Evolutionary conservation across 2,888 invertebrate species (phyloP).

Genomic region (Hecatera dysodea): DNA sequence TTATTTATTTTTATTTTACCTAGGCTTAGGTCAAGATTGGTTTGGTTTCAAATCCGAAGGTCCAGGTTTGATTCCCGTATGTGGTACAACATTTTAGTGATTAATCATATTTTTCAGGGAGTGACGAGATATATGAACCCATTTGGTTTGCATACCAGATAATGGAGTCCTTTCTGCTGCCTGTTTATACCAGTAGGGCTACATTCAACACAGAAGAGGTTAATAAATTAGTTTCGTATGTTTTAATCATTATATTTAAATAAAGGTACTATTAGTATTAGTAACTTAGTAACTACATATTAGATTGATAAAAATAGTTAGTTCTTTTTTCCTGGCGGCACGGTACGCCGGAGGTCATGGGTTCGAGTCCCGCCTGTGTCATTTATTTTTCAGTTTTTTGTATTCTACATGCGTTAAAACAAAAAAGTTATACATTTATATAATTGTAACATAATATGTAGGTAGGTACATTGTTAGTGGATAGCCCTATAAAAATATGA

Average conservation of each 20-base stretch:
- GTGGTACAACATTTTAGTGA: too few relatives aligned
- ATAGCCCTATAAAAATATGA: slow-evolving; percentile 47
- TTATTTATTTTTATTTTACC: too few relatives aligned
- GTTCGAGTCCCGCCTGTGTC: slow-evolving; percentile 40
- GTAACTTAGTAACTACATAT: slow-evolving; percentile 45
- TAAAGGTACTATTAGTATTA: slow-evolving; percentile 52
- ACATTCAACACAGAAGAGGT: too few relatives aligned
- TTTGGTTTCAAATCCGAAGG: slow-evolving; percentile 36
- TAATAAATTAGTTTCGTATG: slow-evolving; percentile 14
- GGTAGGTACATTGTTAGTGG: slow-evolving; percentile 27
- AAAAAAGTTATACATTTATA: too few relatives aligned
- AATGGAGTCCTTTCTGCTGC: too few relatives aligned
- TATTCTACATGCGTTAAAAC: background rate
- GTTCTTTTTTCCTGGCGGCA: slow-evolving; percentile 39
- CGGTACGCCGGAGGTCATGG: slow-evolving; percentile 38
- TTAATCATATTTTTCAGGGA: too few relatives aligned
- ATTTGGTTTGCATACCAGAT: too few relatives aligned
- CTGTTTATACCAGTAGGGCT: too few relatives aligned
- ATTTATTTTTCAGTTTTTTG: slow-evolving; percentile 39
- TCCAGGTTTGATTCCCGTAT: slow-evolving; percentile 35
- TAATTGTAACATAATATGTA: slow-evolving; percentile 7
- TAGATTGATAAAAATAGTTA: slow-evolving; percentile 38
- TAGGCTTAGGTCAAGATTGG: too few relatives aligned
- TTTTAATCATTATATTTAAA: slow-evolving; percentile 29
- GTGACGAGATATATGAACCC: slow-evolving; percentile 28